A percentile compares a stretch with the other conserved stretches of the same genome.
These are phyloP conservation scores for Bellardia bayeri DNA, from an alignment of 2,888 invertebrate genomes.

Conservation along the genomic window DNA sequence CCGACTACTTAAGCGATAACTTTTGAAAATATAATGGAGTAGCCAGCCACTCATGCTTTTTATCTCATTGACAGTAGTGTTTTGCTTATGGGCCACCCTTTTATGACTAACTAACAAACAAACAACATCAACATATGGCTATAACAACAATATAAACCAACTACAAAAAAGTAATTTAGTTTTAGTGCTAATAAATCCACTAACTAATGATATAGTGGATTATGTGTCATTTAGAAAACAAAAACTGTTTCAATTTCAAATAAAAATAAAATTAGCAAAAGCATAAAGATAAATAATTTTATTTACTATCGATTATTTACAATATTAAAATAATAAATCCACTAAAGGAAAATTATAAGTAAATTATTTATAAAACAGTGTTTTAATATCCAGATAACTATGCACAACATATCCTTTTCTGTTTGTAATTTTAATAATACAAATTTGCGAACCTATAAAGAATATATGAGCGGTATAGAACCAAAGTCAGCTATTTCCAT, in stretches of 20 bases:
- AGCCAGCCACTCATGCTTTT: too few species aligned
- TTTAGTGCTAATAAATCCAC: neutral
- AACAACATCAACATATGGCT: neutral
- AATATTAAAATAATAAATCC: neutral
- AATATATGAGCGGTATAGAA: too few species aligned
- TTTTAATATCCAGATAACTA: too few species aligned
- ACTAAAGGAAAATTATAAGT: neutral
- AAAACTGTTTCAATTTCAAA: neutral
- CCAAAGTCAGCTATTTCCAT: too few species aligned
- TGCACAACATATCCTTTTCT: too few species aligned
- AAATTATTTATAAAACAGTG: neutral
- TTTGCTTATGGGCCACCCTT: neutral
- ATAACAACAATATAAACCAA: neutral
- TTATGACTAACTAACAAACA: neutral
- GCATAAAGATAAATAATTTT: neutral
- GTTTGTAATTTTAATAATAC: too few species aligned
- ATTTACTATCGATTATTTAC: neutral
- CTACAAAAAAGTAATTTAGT: neutral
- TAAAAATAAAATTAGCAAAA: neutral
- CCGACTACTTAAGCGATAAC: too few species aligned
- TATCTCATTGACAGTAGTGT: too few species aligned
- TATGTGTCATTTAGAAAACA: neutral
- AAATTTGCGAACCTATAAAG: too few species aligned
- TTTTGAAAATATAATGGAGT: too few species aligned
- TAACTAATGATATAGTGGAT: neutral